Evolutionary conservation across 2,113 vertebrate genomes (phyloP).

Genomic region (Sialia sialis): DNA sequence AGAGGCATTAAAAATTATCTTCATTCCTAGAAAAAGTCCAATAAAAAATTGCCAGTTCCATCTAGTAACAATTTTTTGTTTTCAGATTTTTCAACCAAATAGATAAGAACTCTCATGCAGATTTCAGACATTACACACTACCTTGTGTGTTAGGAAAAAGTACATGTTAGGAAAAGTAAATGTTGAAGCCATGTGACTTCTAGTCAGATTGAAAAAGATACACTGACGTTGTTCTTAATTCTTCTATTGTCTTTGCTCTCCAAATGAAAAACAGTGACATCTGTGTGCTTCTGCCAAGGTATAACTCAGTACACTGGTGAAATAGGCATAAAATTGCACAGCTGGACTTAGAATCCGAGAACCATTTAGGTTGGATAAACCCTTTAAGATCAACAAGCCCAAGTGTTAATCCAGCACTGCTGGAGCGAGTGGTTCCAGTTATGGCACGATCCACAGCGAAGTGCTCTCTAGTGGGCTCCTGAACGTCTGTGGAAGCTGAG

Average conservation of each 20-base stretch:
- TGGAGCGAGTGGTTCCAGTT: not conserved
- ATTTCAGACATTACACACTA: not conserved
- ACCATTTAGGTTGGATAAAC: not conserved
- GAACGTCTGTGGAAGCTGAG: not conserved
- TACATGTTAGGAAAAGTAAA: not conserved
- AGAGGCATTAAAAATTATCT: not conserved
- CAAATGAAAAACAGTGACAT: not conserved
- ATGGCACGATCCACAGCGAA: fast-evolving
- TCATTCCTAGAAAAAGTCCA: not conserved
- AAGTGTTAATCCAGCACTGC: not conserved
- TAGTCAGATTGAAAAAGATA: not conserved
- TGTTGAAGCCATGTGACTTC: not conserved
- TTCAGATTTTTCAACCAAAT: not conserved
- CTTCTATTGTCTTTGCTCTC: not conserved
- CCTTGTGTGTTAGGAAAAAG: too few relatives aligned
- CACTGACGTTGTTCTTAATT: not conserved
- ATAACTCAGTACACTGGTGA: not conserved
- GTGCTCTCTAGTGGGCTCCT: not conserved
- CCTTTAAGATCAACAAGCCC: too few relatives aligned
- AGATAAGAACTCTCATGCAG: not conserved
- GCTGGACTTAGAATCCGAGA: not conserved
- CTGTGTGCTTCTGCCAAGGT: not conserved
- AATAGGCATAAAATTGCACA: not conserved
- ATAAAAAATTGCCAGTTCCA: not conserved
- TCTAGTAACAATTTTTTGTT: not conserved